Conservation (phyloP, 1,140 invertebrate species). For the Apis cerana region DNA sequence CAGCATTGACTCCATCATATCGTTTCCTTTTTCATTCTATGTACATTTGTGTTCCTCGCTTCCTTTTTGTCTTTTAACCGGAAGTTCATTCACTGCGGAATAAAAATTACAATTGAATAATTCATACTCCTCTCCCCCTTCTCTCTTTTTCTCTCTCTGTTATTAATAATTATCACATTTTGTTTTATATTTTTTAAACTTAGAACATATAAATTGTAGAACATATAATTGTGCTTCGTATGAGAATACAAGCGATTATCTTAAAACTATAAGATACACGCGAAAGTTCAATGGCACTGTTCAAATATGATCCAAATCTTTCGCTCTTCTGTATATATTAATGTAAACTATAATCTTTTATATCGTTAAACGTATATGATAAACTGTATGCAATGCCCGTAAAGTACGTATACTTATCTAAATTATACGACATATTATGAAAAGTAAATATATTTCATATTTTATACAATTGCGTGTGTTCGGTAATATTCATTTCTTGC, state of each 20-base stretch:
- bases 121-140: neutral
- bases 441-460: slow-evolving; percentile 79
- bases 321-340: slow-evolving; percentile 59
- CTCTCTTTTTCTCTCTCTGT: too few species aligned
- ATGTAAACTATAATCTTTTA: slow-evolving; percentile 72
- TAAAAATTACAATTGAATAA: slow-evolving; percentile 26
- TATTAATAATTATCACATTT: too few species aligned
- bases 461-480: slow-evolving; percentile 68
- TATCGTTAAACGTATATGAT: slow-evolving; percentile 74
- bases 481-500: neutral
- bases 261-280: slow-evolving; percentile 46
- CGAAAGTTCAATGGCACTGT: slow-evolving; percentile 27
- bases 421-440: slow-evolving; percentile 75
- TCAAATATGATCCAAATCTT: slow-evolving; percentile 22
- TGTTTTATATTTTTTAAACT: slow-evolving; percentile 27
- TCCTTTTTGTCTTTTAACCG: neutral
- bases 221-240: slow-evolving; percentile 31
- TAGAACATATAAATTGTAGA: slow-evolving; percentile 49
- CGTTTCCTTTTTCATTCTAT: neutral
- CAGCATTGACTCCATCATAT: slow-evolving; percentile 7
- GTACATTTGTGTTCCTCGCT: slow-evolving; percentile 1
- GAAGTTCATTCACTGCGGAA: slow-evolving; percentile 8
- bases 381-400: slow-evolving; percentile 71
- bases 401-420: slow-evolving; percentile 76
- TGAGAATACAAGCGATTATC: slow-evolving; percentile 57